Evolutionary conservation across 1,140 invertebrate genomes (phyloP).

Genomic region (Drosophila miranda): DNA sequence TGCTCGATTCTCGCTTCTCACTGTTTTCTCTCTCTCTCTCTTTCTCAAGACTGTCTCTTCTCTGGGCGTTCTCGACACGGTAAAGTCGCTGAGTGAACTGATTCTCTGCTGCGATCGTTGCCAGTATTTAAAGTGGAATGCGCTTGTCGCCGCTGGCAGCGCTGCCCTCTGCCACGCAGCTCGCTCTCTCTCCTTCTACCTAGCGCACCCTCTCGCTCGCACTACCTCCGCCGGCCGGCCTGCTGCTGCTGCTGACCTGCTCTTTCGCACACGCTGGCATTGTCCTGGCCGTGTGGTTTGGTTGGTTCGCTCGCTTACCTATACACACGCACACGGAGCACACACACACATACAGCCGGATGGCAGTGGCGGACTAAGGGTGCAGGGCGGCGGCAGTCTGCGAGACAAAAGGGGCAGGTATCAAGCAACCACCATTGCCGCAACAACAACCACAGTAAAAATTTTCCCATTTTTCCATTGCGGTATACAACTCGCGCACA

Average conservation of each 20-base stretch:
- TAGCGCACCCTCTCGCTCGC: slow-evolving; percentile 10
- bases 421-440: slow-evolving; percentile 82
- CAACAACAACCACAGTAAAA: slow-evolving; percentile 82
- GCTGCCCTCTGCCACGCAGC: slow-evolving; percentile 22
- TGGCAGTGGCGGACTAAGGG: slow-evolving; percentile 11
- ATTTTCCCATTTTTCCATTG: slow-evolving; percentile 82
- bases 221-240: not conserved
- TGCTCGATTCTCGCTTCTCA: slow-evolving; percentile 8
- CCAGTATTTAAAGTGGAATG: slow-evolving; percentile 82
- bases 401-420: slow-evolving; percentile 74
- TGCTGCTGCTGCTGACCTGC: slow-evolving; percentile 1
- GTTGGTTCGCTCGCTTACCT: slow-evolving; percentile 69
- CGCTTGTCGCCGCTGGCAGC: slow-evolving; percentile 51
- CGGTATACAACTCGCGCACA: slow-evolving; percentile 50
- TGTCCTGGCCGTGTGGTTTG: slow-evolving; percentile 62
- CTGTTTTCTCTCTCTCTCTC: not conserved
- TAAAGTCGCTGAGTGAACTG: slow-evolving; percentile 82
- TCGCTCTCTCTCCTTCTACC: not conserved
- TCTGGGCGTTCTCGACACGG: slow-evolving; percentile 72
- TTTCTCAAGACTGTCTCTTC: not conserved
- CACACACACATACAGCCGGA: slow-evolving; percentile 4
- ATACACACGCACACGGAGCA: slow-evolving; percentile 23
- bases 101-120: slow-evolving; percentile 81
- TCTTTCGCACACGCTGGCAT: slow-evolving; percentile 18
- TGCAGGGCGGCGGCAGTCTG: slow-evolving; percentile 17